These are phyloP conservation scores for Rhinophrynus dorsalis DNA, from an alignment of 2,797 vertebrate species.

Conservation along the genomic window DNA sequence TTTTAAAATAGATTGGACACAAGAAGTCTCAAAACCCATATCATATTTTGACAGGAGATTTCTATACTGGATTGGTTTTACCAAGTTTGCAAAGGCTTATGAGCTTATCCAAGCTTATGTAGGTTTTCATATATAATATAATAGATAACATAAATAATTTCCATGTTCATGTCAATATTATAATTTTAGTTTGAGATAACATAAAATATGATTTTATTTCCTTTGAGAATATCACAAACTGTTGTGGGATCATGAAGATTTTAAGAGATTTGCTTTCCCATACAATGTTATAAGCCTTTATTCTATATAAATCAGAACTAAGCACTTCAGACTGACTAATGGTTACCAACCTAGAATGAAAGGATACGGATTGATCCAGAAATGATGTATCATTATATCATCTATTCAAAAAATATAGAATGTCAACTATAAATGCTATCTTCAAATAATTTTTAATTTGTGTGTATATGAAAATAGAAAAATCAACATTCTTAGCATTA, in stretches of 20 bases:
- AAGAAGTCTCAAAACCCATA: slow-evolving; percentile 35
- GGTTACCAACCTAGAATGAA: slow-evolving; percentile 16
- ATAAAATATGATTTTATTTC: slow-evolving; percentile 38
- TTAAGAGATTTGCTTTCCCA: slow-evolving; percentile 48
- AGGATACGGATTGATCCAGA: neutral
- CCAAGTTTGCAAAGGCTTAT: slow-evolving; percentile 50
- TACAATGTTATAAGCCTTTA: slow-evolving; percentile 45
- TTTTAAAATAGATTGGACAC: slow-evolving; percentile 24
- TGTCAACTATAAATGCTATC: neutral
- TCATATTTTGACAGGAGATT: slow-evolving; percentile 42
- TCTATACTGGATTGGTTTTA: slow-evolving; percentile 37
- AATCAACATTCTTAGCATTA: no score
- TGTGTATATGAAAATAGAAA: neutral
- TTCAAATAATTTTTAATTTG: neutral
- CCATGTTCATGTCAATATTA: slow-evolving; percentile 47
- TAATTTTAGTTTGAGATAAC: slow-evolving; percentile 46
- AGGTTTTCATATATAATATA: slow-evolving; percentile 25
- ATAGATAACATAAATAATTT: slow-evolving; percentile 44
- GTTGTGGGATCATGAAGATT: slow-evolving; percentile 14
- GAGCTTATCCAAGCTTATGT: slow-evolving; percentile 52
- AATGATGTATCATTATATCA: neutral
- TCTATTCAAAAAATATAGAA: neutral
- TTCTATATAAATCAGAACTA: slow-evolving; percentile 46
- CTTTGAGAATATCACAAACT: slow-evolving; percentile 43
- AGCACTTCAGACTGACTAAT: slow-evolving; percentile 45